Base-by-base conservation (phyloP, 1,140 invertebrate species). In the Pseudomyrmex gracilis region DNA sequence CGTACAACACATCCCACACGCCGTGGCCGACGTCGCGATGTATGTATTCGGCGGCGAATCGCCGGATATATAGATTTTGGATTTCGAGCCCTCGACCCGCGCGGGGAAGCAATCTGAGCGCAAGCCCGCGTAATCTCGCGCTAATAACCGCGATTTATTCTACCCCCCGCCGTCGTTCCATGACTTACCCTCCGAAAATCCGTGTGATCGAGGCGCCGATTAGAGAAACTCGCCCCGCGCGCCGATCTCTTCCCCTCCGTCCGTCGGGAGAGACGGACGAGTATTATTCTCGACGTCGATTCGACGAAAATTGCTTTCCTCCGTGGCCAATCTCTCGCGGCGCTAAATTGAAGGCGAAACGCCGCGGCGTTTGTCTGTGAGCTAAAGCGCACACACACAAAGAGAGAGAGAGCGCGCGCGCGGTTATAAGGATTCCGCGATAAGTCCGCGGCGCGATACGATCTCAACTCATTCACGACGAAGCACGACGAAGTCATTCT, bases 131-230 rank as follows among this genome's bases (percentile, higher is more conserved):
- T 94, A 94, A 94, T 94, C 93, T 94, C 90, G 86, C 87, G 90
- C 93, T 94, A 94, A 94, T 94, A 94, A 94, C 93, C 87, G 85
- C 92, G 93, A 94, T 94, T 94, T 93, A 93, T 93, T 87, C 88
- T 88, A 5, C 34, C 82, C 87, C 82, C 73, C 71, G 43, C 24
- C 67, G 60, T 66, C 34, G 5, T 34, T 34, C 73, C 53, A 86
- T 43, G 82, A 71, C 76, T 73, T 68, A 60, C 73, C 73, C 55
- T 9, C 68, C 34, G 34, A 34, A 17, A 80, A 70, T 77, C 64
- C 68, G 76, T 70, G 49, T 80, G 84, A 86, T 86, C 64, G 89
- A 85, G 53, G 74, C 76, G 68, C 74, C 86, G 88, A 90, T 90
- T 87, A 89, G 82, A 77, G 76, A 76, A 34, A 70, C 15, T 80